Evolutionary conservation across 2,113 vertebrate genomes (phyloP).

Genomic region (Cairina moschata): DNA sequence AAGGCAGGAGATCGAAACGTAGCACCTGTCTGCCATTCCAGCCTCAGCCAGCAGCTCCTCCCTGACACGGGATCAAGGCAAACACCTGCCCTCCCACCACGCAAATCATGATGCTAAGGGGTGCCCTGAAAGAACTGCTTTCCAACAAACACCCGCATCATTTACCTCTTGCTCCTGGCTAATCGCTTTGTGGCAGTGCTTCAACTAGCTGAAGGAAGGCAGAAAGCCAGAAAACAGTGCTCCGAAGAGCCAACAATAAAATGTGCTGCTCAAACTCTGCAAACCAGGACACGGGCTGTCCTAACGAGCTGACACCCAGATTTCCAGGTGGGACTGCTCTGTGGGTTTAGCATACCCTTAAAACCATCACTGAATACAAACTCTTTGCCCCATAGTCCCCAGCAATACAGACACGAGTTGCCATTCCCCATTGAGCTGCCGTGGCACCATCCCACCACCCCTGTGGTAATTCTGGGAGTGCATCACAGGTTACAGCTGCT

Average conservation of each 20-base stretch:
- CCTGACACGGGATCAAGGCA: not conserved
- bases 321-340: too few relatives aligned
- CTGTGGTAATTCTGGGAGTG: fast-evolving
- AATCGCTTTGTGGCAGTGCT: not conserved
- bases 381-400: not conserved
- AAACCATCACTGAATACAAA: too few relatives aligned
- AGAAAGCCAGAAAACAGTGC: not conserved
- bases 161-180: not conserved
- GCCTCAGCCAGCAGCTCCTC: not conserved
- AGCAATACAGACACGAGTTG: not conserved
- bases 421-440: fast-evolving
- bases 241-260: not conserved
- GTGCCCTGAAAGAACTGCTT: not conserved
- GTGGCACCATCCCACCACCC: not conserved
- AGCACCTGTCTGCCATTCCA: not conserved
- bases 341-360: too few relatives aligned
- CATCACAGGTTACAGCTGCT: not conserved
- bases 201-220: not conserved
- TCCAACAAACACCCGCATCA: not conserved
- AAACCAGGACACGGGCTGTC: not conserved
- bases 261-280: not conserved
- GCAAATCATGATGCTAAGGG: not conserved
- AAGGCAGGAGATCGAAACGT: not conserved
- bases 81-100: not conserved
- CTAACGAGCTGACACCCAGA: not conserved